Evolutionary conservation across 2,888 invertebrate species (phyloP), one percentile per base, ranked within the genome.

Genomic region (Entomobrya proxima): DNA sequence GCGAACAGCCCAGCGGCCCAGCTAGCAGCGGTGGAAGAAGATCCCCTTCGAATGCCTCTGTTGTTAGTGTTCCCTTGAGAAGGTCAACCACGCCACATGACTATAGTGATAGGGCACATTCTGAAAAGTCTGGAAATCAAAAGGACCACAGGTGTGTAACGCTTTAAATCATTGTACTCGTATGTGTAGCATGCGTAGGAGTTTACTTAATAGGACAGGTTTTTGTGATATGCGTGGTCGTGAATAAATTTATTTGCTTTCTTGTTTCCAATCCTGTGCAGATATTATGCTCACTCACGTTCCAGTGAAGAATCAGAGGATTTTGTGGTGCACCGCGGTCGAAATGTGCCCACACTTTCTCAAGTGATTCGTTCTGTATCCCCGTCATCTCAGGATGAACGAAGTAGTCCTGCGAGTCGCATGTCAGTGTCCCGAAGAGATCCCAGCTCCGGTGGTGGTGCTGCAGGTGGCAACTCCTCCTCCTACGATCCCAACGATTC

Each of bases 311-410:
- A 90, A 67, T 90, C 90, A 7, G 95, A 95, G 78, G 94, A 95
- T 89, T 97, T 96, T 92, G 95, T 96, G 61, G 96, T 96, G 87
- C 96, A 97, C 92, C 94, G 95, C 89, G 95, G 95, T 69, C 94
- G 94, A 91, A 95, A 95, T 88, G 94, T 97, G 91, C 95, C 96
- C 75, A 97, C 97, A 30, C 92, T 96, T 88, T 94, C 95, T 92
- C 90, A 90, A 87, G 89, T 90, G 27, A 89, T 90, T 78, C 87
- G 90, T 35, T 90, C 90, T 27, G 89, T 90, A n/a, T 90, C 90
- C 30, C 90, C 90, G 6, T 90, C 90, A n/a, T 90, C 90, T 11
- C 90, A 90, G 78, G 90, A 90, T 72, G 90, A 90, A 82, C 69
- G 90, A 47, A 89, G 90, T 86, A 90, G 90, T 86, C 90, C 90